These are phyloP conservation scores for Perccottus glenii DNA, from an alignment of 2,113 vertebrate genomes.

Conservation along the genomic window DNA sequence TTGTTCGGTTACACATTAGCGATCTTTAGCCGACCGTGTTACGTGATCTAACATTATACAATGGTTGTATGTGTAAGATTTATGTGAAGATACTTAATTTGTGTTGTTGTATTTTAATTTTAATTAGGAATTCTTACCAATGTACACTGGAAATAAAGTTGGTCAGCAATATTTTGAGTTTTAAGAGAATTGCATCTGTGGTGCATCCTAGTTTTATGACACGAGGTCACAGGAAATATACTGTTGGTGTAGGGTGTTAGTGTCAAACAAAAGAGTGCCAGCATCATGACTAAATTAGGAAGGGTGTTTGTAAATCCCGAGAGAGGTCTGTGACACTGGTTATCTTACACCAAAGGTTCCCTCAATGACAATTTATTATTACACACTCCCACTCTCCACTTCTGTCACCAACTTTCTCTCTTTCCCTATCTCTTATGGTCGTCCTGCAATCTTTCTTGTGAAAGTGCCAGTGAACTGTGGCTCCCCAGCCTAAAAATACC, in stretches of 20 bases:
- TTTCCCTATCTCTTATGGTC: slow-evolving; percentile 50
- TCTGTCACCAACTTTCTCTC: slow-evolving; percentile 30
- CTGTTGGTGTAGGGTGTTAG: not conserved
- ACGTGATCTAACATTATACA: too few relatives aligned
- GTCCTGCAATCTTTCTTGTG: slow-evolving; percentile 68
- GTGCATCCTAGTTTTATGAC: slow-evolving; percentile 12
- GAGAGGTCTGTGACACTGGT: slow-evolving; percentile 59
- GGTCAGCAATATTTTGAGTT: slow-evolving; percentile 11
- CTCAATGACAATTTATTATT: slow-evolving; percentile 73
- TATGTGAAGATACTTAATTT: too few relatives aligned
- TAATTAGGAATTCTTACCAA: not conserved
- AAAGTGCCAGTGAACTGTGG: slow-evolving; percentile 68
- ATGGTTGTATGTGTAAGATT: too few relatives aligned
- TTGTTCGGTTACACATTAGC: too few relatives aligned
- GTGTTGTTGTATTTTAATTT: too few relatives aligned
- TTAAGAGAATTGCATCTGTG: not conserved
- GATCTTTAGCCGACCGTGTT: too few relatives aligned
- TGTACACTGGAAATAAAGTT: not conserved
- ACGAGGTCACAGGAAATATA: slow-evolving; percentile 33
- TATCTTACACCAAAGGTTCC: slow-evolving; percentile 73
- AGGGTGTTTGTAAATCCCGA: slow-evolving; percentile 36
- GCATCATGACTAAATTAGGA: slow-evolving; percentile 55
- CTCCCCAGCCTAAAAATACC: slow-evolving; percentile 75
- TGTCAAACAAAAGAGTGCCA: slow-evolving; percentile 36
- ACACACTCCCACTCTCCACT: slow-evolving; percentile 21